Evolutionary conservation across 2,888 invertebrate genomes (phyloP).

Genomic region (Heliconius erato): DNA sequence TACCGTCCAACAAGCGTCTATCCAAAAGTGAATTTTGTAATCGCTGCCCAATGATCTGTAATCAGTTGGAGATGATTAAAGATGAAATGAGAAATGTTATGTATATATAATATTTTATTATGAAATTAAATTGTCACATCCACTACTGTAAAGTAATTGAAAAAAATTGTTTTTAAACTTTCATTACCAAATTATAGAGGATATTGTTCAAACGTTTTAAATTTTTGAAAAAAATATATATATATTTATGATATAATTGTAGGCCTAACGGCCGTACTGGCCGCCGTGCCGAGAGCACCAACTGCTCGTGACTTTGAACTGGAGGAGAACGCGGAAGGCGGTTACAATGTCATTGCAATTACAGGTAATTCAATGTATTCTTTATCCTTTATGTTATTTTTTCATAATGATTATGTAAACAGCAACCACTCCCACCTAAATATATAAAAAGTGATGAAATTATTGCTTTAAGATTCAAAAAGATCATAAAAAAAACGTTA

Average conservation of each 20-base stretch:
- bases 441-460: neutral
- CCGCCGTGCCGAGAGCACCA: slow-evolving; percentile 64
- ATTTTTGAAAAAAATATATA: too few relatives aligned
- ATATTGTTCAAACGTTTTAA: neutral
- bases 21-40: too few relatives aligned
- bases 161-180: neutral
- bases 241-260: slow-evolving; percentile 13
- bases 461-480: too few relatives aligned
- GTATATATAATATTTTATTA: too few relatives aligned
- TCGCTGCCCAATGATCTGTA: too few relatives aligned
- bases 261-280: slow-evolving; percentile 69
- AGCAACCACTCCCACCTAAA: neutral
- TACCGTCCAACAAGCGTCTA: too few relatives aligned
- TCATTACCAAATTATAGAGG: neutral
- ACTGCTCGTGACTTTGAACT: slow-evolving; percentile 59
- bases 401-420: neutral
- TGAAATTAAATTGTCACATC: too few relatives aligned
- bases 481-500: too few relatives aligned
- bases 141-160: too few relatives aligned
- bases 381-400: neutral
- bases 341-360: slow-evolving; percentile 59
- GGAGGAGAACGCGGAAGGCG: slow-evolving; percentile 65
- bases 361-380: slow-evolving; percentile 55
- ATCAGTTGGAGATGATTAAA: too few relatives aligned
- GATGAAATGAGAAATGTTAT: too few relatives aligned